phyloP scores from a whole-genome alignment of 1,140 invertebrate genomes.

The Drosophila prosaltans region DNA sequence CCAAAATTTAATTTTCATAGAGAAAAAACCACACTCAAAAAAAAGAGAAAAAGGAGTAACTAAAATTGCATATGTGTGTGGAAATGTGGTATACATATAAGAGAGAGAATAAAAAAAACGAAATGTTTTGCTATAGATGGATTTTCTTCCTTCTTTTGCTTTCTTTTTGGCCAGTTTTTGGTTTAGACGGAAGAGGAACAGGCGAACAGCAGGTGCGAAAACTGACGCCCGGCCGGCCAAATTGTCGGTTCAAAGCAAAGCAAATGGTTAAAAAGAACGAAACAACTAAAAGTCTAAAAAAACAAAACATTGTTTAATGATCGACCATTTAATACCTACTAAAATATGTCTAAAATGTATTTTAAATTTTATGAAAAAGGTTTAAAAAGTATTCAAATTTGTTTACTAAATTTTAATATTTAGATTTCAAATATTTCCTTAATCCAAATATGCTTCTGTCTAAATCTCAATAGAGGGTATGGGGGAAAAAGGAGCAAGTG shows the following conservation, averaged over 20 bases:
- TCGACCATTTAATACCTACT: neutral
- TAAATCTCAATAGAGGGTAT: neutral
- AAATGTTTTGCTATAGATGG: slow-evolving; percentile 11
- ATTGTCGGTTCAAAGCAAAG: slow-evolving; percentile 62
- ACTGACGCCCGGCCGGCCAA: slow-evolving; percentile 61
- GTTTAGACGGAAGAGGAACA: slow-evolving; percentile 63
- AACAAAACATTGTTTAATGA: neutral
- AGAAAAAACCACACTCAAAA: slow-evolving; percentile 18
- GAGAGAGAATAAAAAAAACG: slow-evolving; percentile 7
- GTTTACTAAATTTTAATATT: too few relatives aligned
- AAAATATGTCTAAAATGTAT: neutral
- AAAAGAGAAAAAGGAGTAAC: slow-evolving; percentile 37
- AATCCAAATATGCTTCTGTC: too few relatives aligned
- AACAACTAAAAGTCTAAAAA: neutral
- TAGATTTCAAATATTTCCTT: too few relatives aligned
- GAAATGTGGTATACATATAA: neutral
- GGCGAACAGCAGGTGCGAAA: slow-evolving; percentile 72
- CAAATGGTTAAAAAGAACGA: slow-evolving; percentile 19
- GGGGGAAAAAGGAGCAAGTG: slow-evolving; percentile 19
- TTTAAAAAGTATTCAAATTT: too few relatives aligned
- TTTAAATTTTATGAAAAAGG: too few relatives aligned
- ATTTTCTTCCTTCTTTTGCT: neutral
- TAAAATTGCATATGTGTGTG: slow-evolving; percentile 39
- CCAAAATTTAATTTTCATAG: slow-evolving; percentile 66
- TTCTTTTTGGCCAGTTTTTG: slow-evolving; percentile 45